Percentiles rank a stretch among this genome's conserved stretches.
Conservation (phyloP, 2,888 invertebrate genomes). For the Escarpia spicata region DNA sequence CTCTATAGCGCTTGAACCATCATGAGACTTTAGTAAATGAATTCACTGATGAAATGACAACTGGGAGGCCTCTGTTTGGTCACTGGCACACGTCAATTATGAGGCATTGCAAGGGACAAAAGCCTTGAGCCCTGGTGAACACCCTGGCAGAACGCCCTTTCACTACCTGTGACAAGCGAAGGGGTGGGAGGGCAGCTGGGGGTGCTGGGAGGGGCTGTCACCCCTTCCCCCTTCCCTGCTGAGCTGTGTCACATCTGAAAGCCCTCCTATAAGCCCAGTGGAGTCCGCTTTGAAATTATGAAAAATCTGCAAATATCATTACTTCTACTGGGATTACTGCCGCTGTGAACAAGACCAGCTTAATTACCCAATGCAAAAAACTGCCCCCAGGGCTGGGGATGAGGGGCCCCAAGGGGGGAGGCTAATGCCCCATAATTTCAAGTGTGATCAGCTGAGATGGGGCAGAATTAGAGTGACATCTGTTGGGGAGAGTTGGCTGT, state of each 20-base stretch:
- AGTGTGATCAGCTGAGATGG: background rate
- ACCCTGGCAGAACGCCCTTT: background rate
- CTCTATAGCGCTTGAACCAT: too few species aligned
- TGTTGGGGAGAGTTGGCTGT: background rate
- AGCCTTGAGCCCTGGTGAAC: background rate
- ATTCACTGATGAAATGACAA: background rate
- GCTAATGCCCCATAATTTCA: background rate
- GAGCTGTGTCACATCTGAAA: background rate
- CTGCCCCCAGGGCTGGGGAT: background rate
- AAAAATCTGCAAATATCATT: background rate
- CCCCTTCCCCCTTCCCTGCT: background rate
- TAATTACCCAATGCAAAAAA: constrained; percentile 2
- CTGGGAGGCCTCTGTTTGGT: background rate
- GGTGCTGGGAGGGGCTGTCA: background rate
- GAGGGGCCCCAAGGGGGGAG: background rate
- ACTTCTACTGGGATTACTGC: background rate
- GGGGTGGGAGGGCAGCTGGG: background rate
- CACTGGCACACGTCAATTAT: background rate
- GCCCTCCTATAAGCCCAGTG: background rate
- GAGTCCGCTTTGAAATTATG: background rate
- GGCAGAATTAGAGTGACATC: background rate
- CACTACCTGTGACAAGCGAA: background rate
- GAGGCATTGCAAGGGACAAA: background rate
- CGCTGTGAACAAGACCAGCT: background rate
- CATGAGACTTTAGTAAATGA: background rate